Evolutionary conservation across 2,113 vertebrate genomes (phyloP).

Genomic region (Polypterus bichir): DNA sequence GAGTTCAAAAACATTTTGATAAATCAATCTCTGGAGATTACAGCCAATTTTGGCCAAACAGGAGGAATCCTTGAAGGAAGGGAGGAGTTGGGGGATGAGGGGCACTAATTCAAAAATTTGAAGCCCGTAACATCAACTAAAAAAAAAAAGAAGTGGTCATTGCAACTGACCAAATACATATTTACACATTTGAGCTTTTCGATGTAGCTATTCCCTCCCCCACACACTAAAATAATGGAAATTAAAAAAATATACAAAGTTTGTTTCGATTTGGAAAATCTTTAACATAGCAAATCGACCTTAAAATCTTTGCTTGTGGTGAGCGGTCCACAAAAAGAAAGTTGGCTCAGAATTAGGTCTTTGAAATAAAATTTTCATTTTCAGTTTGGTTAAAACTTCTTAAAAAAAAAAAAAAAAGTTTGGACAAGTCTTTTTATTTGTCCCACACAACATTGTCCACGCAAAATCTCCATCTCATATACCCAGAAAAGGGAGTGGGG

Average conservation of each 20-base stretch:
- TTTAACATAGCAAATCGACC: constrained; percentile 21
- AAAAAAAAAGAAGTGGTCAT: constrained; percentile 55
- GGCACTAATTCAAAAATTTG: constrained; percentile 42
- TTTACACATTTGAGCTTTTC: constrained; percentile 67
- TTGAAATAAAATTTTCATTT: not conserved
- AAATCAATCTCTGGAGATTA: too few relatives aligned
- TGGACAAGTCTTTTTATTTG: not conserved
- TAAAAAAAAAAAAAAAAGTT: not conserved
- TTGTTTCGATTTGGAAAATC: constrained; percentile 30
- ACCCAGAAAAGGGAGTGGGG: constrained; percentile 7
- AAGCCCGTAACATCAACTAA: constrained; percentile 67
- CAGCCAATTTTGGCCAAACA: not conserved
- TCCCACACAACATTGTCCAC: constrained; percentile 9
- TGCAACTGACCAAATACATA: constrained; percentile 78
- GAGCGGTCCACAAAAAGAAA: not conserved
- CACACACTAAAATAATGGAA: constrained; percentile 54
- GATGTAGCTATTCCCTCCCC: constrained; percentile 31
- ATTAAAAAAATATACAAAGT: constrained; percentile 53
- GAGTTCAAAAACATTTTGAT: too few relatives aligned
- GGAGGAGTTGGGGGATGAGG: not conserved
- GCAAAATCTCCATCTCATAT: constrained; percentile 2
- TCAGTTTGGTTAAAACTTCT: not conserved
- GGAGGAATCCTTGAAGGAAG: not conserved
- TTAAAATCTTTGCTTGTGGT: constrained; percentile 33
- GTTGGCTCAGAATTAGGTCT: not conserved